These are phyloP conservation scores for Dicrostonyx torquatus DNA, from an alignment of 2,797 vertebrate genomes.

Conservation along the genomic window DNA sequence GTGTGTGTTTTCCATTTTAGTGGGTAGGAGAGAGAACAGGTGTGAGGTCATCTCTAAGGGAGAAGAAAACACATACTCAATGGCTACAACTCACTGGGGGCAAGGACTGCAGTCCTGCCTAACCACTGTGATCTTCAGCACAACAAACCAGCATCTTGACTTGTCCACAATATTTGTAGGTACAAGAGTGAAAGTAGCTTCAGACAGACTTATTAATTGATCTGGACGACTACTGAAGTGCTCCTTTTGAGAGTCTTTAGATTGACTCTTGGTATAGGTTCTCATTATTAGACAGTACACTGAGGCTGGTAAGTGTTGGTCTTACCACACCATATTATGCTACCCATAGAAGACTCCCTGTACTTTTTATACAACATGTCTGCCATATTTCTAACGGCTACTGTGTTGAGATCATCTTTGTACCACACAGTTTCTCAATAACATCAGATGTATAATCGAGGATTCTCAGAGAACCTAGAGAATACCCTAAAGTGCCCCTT, in stretches of 20 bases:
- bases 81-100: constrained; percentile 64
- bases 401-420: neutral
- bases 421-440: neutral
- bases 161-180: constrained; percentile 75
- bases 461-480: neutral
- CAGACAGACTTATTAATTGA: constrained; percentile 69
- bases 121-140: constrained; percentile 46
- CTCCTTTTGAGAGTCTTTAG: constrained; percentile 82
- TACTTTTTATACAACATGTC: neutral
- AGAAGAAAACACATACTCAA: neutral
- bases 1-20: constrained; percentile 54
- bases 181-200: constrained; percentile 73
- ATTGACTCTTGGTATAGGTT: constrained; percentile 89
- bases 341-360: constrained; percentile 92
- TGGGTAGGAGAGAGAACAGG: constrained; percentile 36
- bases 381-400: neutral
- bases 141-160: constrained; percentile 60
- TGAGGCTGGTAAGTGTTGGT: constrained; percentile 88
- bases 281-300: constrained; percentile 97
- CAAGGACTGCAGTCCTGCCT: constrained; percentile 65
- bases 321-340: constrained; percentile 93
- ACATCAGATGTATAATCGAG: neutral
- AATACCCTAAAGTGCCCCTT: neutral
- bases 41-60: neutral
- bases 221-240: constrained; percentile 63